A percentile compares a stretch with the other conserved stretches of the same genome.
Evolutionary conservation across 2,113 vertebrate species (phyloP).

Genomic region (Poecile atricapillus): DNA sequence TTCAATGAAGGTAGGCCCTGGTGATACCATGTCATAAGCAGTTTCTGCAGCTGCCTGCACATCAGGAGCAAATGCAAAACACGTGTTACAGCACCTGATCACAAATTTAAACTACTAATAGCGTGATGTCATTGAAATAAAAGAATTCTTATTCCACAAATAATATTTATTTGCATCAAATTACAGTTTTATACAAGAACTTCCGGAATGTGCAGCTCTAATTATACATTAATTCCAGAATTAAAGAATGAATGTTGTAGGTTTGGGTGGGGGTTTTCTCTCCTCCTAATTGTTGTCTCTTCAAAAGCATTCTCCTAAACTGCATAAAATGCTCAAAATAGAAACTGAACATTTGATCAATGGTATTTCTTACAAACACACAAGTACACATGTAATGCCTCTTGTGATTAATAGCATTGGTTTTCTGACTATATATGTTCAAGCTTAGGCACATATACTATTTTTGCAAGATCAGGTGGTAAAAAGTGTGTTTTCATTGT

Average conservation of each 20-base stretch:
- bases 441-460: background rate
- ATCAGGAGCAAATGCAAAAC: background rate
- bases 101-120: background rate
- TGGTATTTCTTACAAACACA: background rate
- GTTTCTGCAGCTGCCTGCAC: slow-evolving; percentile 93
- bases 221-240: background rate
- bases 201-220: background rate
- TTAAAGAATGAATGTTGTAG: background rate
- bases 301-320: background rate
- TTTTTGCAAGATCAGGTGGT: background rate
- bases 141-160: background rate
- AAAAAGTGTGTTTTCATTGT: background rate
- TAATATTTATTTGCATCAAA: background rate
- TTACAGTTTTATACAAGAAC: background rate
- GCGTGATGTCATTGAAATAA: background rate
- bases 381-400: background rate
- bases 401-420: rapidly evolving
- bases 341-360: background rate
- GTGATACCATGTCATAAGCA: slow-evolving; percentile 97
- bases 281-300: background rate
- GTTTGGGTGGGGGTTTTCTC: background rate
- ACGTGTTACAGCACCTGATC: rapidly evolving
- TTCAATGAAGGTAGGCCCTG: slow-evolving; percentile 85
- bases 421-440: background rate
- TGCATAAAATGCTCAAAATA: background rate